Evolutionary conservation across 1,140 invertebrate species (phyloP), one percentile per base, ranked within the genome.

Genomic region (Heliconius melpomene): DNA sequence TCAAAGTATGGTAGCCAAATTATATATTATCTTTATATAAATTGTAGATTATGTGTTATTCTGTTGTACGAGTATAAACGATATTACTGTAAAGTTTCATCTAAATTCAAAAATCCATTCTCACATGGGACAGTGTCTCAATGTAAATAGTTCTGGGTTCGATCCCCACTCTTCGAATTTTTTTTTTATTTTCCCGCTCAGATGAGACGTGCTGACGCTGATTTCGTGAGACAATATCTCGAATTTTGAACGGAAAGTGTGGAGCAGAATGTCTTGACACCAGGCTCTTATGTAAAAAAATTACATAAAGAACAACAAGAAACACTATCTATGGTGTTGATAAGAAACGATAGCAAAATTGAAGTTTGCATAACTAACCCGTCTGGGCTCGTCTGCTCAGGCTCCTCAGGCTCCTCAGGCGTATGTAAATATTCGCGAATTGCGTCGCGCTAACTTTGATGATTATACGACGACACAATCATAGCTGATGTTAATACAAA

Each of bases 341-440:
- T 72, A 72, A 29, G 66, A 76, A 75, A 54, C 72, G 60, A 77
- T 77, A 66, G 74, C 72, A 79, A 80, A 83, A 83, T 83, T 79
- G 80, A 83, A 83, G 82, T 83, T 83, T 78, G 79, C 75, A 75
- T 78, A 74, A 79, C 36, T 77, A 77, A 77, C 74, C 75, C 73
- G 82, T 83, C 74, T 79, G 60, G 29, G 60, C 71, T 77, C 75
- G 74, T 78, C 74, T 38, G 79, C 79, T 77, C 79, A 26, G 80
- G 72, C 78, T 38, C 80, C 79, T 77, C 79, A 26, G 80, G 72
- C 78, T 38, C 80, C 79, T 77, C 79, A 36, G 80, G 72, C 78
- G 83, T 83, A 83, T 83, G 82, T 78, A 83, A 83, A 83, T 83
- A 83, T 81, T 77, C 77, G 82, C 75, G 77, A 79, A 83, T 83